Percentiles rank a stretch among this genome's conserved stretches.
Evolutionary conservation across 92 coral and sea anemone genomes (phyloP).

Genomic region (Palythoa grandis): DNA sequence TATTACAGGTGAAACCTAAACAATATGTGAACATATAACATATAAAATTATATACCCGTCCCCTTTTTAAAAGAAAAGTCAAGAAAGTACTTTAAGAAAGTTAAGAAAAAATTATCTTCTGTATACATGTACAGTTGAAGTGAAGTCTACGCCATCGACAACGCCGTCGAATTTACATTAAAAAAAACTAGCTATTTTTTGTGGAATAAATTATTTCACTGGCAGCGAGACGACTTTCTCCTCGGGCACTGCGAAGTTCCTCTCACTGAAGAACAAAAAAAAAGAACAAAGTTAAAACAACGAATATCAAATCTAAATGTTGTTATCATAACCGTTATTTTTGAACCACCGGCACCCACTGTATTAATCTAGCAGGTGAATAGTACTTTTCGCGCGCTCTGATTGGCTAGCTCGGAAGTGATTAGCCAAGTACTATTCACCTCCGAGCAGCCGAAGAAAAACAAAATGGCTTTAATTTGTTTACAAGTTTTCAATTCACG

Average conservation of each 20-base stretch:
- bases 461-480: too few species aligned
- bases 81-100: neutral
- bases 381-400: too few species aligned
- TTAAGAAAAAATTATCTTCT: neutral
- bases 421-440: too few species aligned
- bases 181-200: neutral
- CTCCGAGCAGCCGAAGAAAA: too few species aligned
- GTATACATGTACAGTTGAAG: neutral
- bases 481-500: too few species aligned
- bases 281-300: neutral
- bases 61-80: too few species aligned
- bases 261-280: slow-evolving; percentile 61
- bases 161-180: neutral
- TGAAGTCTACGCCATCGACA: neutral
- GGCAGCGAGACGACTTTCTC: slow-evolving; percentile 78
- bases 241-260: slow-evolving; percentile 76
- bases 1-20: too few species aligned
- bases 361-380: too few species aligned
- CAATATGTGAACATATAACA: too few species aligned
- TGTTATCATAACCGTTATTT: neutral
- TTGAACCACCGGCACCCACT: too few species aligned
- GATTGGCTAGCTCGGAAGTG: too few species aligned
- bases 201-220: slow-evolving; percentile 35
- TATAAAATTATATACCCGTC: too few species aligned
- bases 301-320: neutral